Evolutionary conservation across 2,888 invertebrate species (phyloP).

Genomic region (Sphecodes monilicornis): DNA sequence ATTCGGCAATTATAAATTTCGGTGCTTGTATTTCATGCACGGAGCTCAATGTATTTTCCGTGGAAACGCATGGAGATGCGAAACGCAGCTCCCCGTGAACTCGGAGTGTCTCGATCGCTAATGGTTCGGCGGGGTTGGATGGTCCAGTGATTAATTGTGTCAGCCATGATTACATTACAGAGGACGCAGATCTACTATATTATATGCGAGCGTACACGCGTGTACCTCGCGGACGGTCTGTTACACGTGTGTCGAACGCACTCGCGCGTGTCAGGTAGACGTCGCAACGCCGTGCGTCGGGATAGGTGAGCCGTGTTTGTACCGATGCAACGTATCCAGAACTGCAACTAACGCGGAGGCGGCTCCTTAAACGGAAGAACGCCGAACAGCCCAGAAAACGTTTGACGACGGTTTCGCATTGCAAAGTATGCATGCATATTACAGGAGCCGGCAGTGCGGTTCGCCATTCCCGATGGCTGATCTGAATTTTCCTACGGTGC

Average conservation of each 20-base stretch:
- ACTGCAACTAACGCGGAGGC: slow-evolving; percentile 44
- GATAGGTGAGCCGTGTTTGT: slow-evolving; percentile 48
- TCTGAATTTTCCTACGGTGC: slow-evolving; percentile 5
- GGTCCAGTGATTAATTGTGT: slow-evolving; percentile 82
- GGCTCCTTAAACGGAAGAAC: slow-evolving; percentile 28
- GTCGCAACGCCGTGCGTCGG: slow-evolving; percentile 6
- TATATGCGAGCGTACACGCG: slow-evolving; percentile 70
- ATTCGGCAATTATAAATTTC: neutral
- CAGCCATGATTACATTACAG: slow-evolving; percentile 81
- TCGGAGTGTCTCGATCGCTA: slow-evolving; percentile 73
- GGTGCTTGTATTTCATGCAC: slow-evolving; percentile 7
- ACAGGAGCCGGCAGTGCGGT: neutral
- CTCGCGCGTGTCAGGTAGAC: slow-evolving; percentile 73
- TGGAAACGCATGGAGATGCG: slow-evolving; percentile 42
- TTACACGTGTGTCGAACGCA: slow-evolving; percentile 74
- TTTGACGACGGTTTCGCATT: slow-evolving; percentile 29
- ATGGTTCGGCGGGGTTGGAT: slow-evolving; percentile 76
- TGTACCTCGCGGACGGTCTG: slow-evolving; percentile 69
- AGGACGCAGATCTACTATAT: slow-evolving; percentile 73
- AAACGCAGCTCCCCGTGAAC: slow-evolving; percentile 56
- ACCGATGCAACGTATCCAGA: slow-evolving; percentile 39
- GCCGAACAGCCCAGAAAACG: slow-evolving; percentile 24
- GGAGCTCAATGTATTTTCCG: slow-evolving; percentile 37
- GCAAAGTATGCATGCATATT: slow-evolving; percentile 28
- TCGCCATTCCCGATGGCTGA: neutral